A percentile compares a stretch with the other conserved stretches of the same genome.
Conservation (phyloP, 2,113 vertebrate genomes). For the Pyrgilauda ruficollis region DNA sequence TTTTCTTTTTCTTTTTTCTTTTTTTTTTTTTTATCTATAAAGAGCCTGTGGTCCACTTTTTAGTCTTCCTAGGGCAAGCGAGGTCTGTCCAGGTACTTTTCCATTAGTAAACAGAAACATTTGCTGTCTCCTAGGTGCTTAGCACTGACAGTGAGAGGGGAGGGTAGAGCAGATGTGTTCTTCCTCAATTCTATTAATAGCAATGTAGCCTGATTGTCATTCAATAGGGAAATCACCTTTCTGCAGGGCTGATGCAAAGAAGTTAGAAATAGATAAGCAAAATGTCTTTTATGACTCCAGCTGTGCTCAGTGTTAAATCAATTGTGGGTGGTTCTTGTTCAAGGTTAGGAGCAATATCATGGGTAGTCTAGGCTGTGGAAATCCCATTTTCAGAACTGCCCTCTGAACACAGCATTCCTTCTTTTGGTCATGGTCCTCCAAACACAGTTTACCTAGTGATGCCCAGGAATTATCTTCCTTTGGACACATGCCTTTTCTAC, state of each 20-base stretch:
- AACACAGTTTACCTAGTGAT: not conserved
- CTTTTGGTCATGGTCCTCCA: rapidly evolving
- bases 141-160: slow-evolving; percentile 18
- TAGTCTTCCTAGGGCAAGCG: slow-evolving; percentile 1
- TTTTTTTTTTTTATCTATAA: not conserved
- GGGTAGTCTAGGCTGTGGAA: not conserved
- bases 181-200: slow-evolving; percentile 56
- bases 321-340: not conserved
- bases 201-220: slow-evolving; percentile 42
- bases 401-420: not conserved
- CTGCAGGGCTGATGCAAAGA: not conserved
- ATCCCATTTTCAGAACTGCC: not conserved
- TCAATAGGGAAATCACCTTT: slow-evolving; percentile 49
- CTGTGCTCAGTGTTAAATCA: not conserved
- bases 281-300: not conserved
- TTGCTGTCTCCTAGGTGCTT: slow-evolving; percentile 53
- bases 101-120: slow-evolving; percentile 53
- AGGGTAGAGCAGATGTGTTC: slow-evolving; percentile 41
- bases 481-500: not conserved
- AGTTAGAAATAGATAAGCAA: not conserved
- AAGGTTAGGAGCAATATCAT: not conserved
- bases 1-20: not conserved
- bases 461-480: not conserved
- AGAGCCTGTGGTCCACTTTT: not conserved
- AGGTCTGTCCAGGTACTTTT: slow-evolving; percentile 57